Evolutionary conservation across 2,888 invertebrate genomes (phyloP), one percentile per base, ranked within the genome.

Genomic region (Aspidapion aeneum): DNA sequence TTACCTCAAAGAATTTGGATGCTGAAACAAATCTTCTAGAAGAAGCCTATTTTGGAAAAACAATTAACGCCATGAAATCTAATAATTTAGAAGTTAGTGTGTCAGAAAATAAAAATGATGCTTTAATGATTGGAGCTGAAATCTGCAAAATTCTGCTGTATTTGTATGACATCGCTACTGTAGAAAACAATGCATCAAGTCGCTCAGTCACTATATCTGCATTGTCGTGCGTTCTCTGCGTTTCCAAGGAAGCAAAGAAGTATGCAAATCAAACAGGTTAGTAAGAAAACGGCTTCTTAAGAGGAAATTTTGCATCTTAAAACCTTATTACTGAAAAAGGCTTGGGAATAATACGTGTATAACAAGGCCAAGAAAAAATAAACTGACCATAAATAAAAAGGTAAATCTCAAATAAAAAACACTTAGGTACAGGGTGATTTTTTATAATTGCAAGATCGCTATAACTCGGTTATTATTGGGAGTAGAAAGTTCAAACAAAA

Each of bases 201-300:
- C 35, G 35, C 12, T 35, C 35, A 3, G 3, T 79, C 1, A 75
- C 83, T 18, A 72, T 77, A 1, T 74, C 76, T 17, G 79, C 82
- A 0, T 72, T 84, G 21, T 78, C 82, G 0, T 80, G 81, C 71
- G 69, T 84, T 21, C 69, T 84, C 1, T 79, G 80, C 48, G 73
- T 82, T 18, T 84, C 84, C 0, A 67, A 68, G 5, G 78, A 80
- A 67, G 83, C 84, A 0, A 84, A 84, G 69, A 77, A 71, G 64
- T 73, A 73, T 57, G 83, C 83, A 0, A 67, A 83, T 1, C 68
- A 73, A 19, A 76, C 79, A 63, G 79, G 81, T 51, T 73, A n/a
- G n/a, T n/a, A n/a, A n/a, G n/a, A n/a, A n/a, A n/a, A n/a, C n/a
- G n/a, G n/a, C n/a, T n/a, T n/a, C n/a, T n/a, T n/a, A n/a, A n/a